These are phyloP conservation scores for Periophthalmodon schlosseri DNA, from an alignment of 2,113 vertebrate species.

Conservation along the genomic window DNA sequence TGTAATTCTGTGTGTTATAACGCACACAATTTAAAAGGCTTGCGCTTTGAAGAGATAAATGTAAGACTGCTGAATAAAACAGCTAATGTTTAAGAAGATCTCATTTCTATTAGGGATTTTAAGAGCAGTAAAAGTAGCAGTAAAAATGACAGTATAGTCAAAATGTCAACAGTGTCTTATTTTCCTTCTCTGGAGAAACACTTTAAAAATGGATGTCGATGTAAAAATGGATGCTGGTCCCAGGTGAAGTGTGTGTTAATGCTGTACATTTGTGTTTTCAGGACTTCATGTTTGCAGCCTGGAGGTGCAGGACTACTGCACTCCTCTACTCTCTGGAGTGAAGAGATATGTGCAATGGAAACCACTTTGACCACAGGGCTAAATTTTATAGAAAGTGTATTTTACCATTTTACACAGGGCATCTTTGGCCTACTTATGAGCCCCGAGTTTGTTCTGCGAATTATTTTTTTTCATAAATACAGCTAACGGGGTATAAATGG, in stretches of 20 bases:
- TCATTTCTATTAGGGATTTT: neutral
- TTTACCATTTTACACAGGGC: neutral
- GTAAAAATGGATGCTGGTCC: slow-evolving; percentile 3
- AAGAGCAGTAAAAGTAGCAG: neutral
- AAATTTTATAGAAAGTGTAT: neutral
- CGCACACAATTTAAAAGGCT: too few relatives aligned
- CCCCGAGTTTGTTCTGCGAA: neutral
- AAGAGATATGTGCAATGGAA: neutral
- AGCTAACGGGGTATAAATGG: neutral
- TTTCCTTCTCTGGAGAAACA: neutral
- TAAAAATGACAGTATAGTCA: neutral
- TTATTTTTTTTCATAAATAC: neutral
- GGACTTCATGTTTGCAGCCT: neutral
- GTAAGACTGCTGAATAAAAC: neutral
- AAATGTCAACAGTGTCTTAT: neutral
- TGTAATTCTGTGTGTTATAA: too few relatives aligned
- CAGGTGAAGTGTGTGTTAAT: slow-evolving; percentile 3
- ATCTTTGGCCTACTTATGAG: neutral
- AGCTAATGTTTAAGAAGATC: neutral
- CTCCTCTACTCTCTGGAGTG: neutral
- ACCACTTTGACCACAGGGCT: neutral
- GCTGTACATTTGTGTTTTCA: slow-evolving; percentile 4
- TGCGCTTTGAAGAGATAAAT: neutral
- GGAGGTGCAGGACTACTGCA: neutral
- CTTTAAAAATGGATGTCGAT: neutral